Evolutionary conservation across 2,113 vertebrate species (phyloP).

Genomic region (Eolophus roseicapilla): DNA sequence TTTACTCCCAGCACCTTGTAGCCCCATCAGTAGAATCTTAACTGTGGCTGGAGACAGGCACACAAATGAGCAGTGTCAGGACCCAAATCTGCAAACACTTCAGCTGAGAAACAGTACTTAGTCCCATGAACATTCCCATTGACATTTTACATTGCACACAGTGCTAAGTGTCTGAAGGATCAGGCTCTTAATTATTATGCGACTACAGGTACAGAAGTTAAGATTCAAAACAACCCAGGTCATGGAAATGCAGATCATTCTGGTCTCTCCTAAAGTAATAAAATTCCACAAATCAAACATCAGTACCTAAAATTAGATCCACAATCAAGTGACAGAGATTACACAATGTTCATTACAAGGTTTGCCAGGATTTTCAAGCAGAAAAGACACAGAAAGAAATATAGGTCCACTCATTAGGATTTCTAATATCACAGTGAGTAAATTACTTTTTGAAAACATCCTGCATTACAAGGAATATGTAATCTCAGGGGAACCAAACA

Average conservation of each 20-base stretch:
- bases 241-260: neutral
- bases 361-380: slow-evolving; percentile 25
- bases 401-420: neutral
- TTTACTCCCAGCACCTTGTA: neutral
- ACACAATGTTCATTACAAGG: neutral
- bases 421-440: neutral
- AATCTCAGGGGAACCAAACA: slow-evolving; percentile 9
- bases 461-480: slow-evolving; percentile 23
- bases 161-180: neutral
- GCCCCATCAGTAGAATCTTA: neutral
- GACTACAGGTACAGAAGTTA: neutral
- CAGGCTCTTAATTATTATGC: neutral
- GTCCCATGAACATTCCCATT: neutral
- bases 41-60: neutral
- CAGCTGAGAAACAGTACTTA: neutral
- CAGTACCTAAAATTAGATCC: slow-evolving; percentile 12
- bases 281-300: slow-evolving; percentile 34
- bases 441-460: slow-evolving; percentile 35
- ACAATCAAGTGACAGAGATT: slow-evolving; percentile 8
- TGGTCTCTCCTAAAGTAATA: neutral
- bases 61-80: neutral
- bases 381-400: neutral
- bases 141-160: neutral
- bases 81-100: neutral
- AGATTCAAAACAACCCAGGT: neutral